Evolutionary conservation across 2,888 invertebrate species (phyloP).

Genomic region (Cerastoderma edule): DNA sequence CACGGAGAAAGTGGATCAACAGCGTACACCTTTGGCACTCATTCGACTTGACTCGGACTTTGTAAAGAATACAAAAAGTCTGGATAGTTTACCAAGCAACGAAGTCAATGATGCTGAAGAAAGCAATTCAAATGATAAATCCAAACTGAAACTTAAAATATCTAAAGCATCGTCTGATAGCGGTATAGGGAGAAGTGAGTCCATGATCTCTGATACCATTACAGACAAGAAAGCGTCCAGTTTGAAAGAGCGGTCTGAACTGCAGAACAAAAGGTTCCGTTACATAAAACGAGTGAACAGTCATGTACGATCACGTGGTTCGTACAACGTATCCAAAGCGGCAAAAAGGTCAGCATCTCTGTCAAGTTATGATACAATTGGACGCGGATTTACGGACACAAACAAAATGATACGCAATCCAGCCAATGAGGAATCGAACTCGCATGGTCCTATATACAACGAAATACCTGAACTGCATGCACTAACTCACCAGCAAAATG

Average conservation of each 20-base stretch:
- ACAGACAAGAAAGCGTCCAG: background rate
- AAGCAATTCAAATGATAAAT: background rate
- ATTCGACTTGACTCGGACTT: constrained; percentile 38
- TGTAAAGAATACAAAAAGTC: constrained; percentile 31
- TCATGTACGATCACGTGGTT: background rate
- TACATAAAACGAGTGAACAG: background rate
- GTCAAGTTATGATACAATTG: background rate
- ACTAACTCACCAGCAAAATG: too few relatives aligned
- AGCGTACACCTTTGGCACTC: constrained; percentile 34
- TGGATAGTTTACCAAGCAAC: constrained; percentile 18
- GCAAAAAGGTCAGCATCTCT: background rate
- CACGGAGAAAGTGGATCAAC: background rate
- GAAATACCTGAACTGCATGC: too few relatives aligned
- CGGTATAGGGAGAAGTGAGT: constrained; percentile 7
- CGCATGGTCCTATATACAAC: too few relatives aligned
- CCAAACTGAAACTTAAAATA: background rate
- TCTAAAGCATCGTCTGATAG: constrained; percentile 15
- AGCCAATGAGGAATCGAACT: too few relatives aligned
- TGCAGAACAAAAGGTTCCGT: background rate
- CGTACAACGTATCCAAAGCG: background rate
- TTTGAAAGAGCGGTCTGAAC: background rate
- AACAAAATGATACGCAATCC: too few relatives aligned
- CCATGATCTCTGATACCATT: background rate
- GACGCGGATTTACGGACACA: too few relatives aligned
- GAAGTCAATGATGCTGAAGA: background rate